Conservation (phyloP, 2,797 vertebrate genomes). For the Gallirallus australis region DNA sequence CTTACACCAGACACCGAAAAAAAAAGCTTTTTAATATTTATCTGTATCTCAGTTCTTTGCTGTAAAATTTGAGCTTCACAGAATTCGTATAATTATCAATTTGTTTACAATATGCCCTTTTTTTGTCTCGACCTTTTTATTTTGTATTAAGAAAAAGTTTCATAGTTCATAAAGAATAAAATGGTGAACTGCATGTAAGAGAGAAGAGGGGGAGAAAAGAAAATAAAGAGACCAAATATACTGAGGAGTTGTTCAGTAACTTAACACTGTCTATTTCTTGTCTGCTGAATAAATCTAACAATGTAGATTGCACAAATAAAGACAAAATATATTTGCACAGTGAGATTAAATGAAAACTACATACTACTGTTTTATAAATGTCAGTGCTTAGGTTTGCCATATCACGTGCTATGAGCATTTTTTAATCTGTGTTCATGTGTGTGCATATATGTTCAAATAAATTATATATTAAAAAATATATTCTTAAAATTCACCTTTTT, state of each 20-base stretch:
- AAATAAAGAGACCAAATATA: not conserved
- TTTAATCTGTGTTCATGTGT: not conserved
- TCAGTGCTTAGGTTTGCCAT: not conserved
- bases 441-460: not conserved
- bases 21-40: not conserved
- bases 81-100: not conserved
- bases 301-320: not conserved
- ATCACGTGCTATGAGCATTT: not conserved
- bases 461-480: not conserved
- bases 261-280: not conserved
- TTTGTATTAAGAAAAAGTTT: not conserved
- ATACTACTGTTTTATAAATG: not conserved
- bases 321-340: not conserved
- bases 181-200: not conserved
- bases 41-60: not conserved
- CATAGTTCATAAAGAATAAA: not conserved
- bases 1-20: not conserved
- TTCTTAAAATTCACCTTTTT: constrained; percentile 2
- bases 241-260: not conserved
- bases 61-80: not conserved
- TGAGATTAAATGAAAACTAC: not conserved
- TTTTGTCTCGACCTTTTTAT: not conserved
- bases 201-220: not conserved
- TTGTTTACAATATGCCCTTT: not conserved
- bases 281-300: not conserved